A percentile compares a stretch with the other conserved stretches of the same genome.
These are phyloP conservation scores for Linurgus olivaceus DNA, from an alignment of 2,797 vertebrate species.

Conservation along the genomic window DNA sequence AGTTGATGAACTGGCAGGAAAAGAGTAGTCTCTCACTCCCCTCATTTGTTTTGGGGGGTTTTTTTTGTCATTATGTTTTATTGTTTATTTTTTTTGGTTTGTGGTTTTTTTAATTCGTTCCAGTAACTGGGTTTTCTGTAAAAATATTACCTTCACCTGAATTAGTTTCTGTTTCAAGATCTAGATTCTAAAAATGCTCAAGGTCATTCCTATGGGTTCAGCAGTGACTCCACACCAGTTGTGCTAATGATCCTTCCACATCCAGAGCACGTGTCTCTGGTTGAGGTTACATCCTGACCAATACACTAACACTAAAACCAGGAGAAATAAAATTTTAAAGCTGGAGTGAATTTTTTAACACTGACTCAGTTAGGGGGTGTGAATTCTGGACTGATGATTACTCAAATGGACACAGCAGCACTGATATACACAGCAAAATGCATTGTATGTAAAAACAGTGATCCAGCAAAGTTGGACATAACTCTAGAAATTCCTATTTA, in stretches of 20 bases:
- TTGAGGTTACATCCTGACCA: no score
- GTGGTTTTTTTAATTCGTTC: rapidly evolving
- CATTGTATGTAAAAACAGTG: neutral
- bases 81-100: neutral
- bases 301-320: neutral
- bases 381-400: neutral
- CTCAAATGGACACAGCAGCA: neutral
- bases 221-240: neutral
- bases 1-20: neutral
- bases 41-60: neutral
- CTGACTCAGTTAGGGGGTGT: rapidly evolving
- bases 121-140: neutral
- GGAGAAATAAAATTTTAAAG: neutral
- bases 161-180: neutral
- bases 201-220: neutral
- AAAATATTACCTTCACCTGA: neutral
- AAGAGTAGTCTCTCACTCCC: neutral
- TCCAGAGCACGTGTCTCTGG: rapidly evolving
- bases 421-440: neutral
- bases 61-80: neutral
- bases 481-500: neutral
- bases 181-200: neutral
- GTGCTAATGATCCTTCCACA: neutral
- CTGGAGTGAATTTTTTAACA: neutral
- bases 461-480: neutral